Base-by-base conservation (phyloP, 2,797 vertebrate genomes). In the Dryobates pubescens region DNA sequence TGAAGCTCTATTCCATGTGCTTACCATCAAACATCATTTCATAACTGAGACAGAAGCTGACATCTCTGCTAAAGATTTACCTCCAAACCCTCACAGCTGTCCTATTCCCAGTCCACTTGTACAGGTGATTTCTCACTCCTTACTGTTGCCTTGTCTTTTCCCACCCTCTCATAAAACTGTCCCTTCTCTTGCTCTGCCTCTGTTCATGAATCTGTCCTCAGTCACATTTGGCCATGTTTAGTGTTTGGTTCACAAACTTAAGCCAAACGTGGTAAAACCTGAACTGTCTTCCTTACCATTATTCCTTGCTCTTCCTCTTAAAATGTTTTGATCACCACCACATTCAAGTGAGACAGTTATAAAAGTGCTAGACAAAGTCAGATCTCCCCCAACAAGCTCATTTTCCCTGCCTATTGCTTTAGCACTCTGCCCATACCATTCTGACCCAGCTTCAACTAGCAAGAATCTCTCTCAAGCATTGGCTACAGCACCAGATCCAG, bases 361-460 rank as follows among this genome's bases (percentile, higher is more conserved):
- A 53, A 72, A 75, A 54, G 32, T 6, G 10, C 6, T 15, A 56
- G 20, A 57, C 53, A 32, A 9, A 29, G 78, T 41, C 47, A 17
- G 7, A 51, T 58, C 65, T 34, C 43, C 26, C 26, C 53, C 58
- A 32, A n/a, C 47, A 17, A 69, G 49, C 14, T 26, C n/a, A 2
- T 64, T 68, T 64, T 45, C 29, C 56, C 34, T 59, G 30, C 5
- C 18, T 27, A 64, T 75, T 79, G 26, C 77, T 88, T 59, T 59
- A 83, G 51, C 6, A 0, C 10, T 72, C 54, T 61, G 34, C 12
- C 10, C 1, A 0, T 30, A 36, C 11, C 3, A 4, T 27, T 38
- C 34, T 71, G 34, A 45, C 6, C 16, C 34, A 30, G 34, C 17
- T 61, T 38, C 12, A n/a, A 30, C 57, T 32, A 8, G 7, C 13